Evolutionary conservation across 2,888 invertebrate genomes (phyloP).

Genomic region (Drosophila prostipennis): DNA sequence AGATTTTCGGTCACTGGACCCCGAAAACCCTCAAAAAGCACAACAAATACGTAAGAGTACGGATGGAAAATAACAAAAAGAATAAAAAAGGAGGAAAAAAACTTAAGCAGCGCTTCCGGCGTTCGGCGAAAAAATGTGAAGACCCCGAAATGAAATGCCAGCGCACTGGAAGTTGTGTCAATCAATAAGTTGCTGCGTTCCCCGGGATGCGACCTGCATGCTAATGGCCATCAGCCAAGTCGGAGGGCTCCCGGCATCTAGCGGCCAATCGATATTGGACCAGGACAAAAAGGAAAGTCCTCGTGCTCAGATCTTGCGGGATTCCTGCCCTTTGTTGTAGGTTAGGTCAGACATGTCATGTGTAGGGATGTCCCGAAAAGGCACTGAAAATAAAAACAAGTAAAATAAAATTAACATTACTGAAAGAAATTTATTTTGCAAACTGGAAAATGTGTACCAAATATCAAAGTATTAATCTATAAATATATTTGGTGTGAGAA

Average conservation of each 20-base stretch:
- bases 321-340: conserved; percentile 18
- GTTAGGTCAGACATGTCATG: conserved; percentile 31
- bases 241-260: conserved; percentile 20
- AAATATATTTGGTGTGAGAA: too few species aligned
- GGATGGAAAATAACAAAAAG: conserved; percentile 9
- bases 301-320: neutral
- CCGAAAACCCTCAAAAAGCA: conserved; percentile 37
- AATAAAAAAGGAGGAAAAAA: conserved; percentile 21
- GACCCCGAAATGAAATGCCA: conserved; percentile 52
- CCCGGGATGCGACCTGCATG: conserved; percentile 79
- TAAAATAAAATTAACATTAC: too few species aligned
- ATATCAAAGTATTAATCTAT: too few species aligned
- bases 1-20: conserved; percentile 45
- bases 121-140: conserved; percentile 71
- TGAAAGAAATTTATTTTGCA: too few species aligned
- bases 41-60: conserved; percentile 3
- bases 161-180: conserved; percentile 80
- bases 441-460: too few species aligned
- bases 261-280: conserved; percentile 30
- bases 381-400: neutral
- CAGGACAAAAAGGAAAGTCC: conserved; percentile 29
- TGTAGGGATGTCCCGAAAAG: conserved; percentile 10
- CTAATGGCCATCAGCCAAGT: conserved; percentile 59
- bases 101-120: conserved; percentile 75
- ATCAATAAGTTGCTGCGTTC: conserved; percentile 79